A percentile compares a stretch with the other conserved stretches of the same genome.
These are phyloP conservation scores for Sisor rabdophorus DNA, from an alignment of 2,113 vertebrate species.

Conservation along the genomic window DNA sequence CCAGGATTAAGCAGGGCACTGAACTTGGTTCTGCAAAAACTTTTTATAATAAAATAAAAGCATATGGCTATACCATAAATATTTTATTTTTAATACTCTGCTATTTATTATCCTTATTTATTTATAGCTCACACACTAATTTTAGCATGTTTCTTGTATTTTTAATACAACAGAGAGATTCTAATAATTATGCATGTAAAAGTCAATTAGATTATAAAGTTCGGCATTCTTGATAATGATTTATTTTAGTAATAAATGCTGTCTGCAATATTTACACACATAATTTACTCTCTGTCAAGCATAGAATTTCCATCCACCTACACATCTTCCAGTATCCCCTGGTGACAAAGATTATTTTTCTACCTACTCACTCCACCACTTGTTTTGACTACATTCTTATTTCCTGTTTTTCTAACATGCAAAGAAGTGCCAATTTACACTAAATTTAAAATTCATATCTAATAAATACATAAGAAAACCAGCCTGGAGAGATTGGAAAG, in stretches of 20 bases:
- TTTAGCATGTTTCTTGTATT: neutral
- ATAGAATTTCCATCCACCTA: conserved; percentile 26
- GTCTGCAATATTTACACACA: conserved; percentile 1
- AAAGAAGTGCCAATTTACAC: neutral
- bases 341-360: conserved; percentile 7
- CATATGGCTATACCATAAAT: neutral
- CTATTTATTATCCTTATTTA: neutral
- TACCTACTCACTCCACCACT: conserved; percentile 14
- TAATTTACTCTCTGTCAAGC: neutral
- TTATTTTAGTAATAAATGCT: neutral
- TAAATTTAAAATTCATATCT: too few species aligned
- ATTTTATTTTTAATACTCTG: conserved; percentile 36
- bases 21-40: conserved; percentile 22
- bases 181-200: neutral
- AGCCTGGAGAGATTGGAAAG: neutral
- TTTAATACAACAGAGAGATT: neutral
- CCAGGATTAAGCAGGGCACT: conserved; percentile 33
- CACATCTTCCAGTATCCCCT: conserved; percentile 9
- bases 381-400: neutral
- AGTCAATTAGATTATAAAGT: neutral
- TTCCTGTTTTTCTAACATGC: conserved; percentile 3
- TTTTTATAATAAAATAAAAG: neutral
- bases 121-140: too few species aligned
- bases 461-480: too few species aligned
- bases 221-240: neutral